phyloP scores from a whole-genome alignment of 2,113 vertebrate species.

The Burhinus bistriatus region DNA sequence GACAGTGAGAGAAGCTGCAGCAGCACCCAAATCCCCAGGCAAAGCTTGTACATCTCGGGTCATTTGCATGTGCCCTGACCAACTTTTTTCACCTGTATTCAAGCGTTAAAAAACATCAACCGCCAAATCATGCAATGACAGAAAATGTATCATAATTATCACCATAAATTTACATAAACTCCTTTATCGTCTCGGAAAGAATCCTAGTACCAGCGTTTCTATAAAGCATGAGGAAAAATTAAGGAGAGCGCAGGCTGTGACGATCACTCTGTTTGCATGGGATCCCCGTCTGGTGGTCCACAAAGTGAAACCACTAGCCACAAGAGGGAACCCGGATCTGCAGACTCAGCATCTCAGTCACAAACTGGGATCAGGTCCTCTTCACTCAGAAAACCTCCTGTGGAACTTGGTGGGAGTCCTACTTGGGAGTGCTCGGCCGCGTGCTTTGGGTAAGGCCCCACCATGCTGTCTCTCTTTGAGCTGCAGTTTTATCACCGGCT shows the following conservation, averaged over 20 bases:
- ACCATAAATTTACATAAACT: fast-evolving
- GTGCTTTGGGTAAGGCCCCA: background rate
- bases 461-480: background rate
- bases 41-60: background rate
- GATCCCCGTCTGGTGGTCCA: background rate
- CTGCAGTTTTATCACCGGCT: background rate
- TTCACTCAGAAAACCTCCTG: background rate
- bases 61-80: background rate
- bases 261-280: fast-evolving
- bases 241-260: background rate
- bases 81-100: background rate
- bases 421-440: background rate
- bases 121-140: fast-evolving
- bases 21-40: background rate
- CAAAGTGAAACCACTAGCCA: background rate
- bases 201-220: background rate
- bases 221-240: background rate
- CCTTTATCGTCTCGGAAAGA: fast-evolving
- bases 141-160: background rate
- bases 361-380: background rate
- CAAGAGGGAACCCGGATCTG: background rate
- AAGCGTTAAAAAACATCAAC: background rate
- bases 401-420: background rate
- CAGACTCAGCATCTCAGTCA: background rate
- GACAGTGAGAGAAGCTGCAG: background rate